Evolutionary conservation across 2,797 vertebrate genomes (phyloP).

Genomic region (Alfaro cultratus): DNA sequence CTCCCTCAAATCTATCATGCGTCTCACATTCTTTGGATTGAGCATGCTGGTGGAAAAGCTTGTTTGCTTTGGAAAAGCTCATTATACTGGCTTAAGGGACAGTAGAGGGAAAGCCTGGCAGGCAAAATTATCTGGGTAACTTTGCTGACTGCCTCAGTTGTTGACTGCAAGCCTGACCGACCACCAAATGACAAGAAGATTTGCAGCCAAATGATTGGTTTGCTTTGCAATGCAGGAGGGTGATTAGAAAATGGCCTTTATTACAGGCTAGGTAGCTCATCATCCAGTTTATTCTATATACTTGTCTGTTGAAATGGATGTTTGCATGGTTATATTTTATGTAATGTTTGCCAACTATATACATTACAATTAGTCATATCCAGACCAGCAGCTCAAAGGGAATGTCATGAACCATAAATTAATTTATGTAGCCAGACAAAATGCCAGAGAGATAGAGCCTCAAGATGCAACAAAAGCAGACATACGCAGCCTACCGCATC

Average conservation of each 20-base stretch:
- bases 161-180: constrained; percentile 35
- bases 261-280: constrained; percentile 29
- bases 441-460: neutral
- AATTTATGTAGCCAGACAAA: neutral
- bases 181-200: constrained; percentile 41
- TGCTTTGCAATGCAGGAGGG: constrained; percentile 11
- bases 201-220: constrained; percentile 32
- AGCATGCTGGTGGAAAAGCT: constrained; percentile 11
- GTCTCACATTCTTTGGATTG: constrained; percentile 3
- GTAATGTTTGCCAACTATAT: neutral
- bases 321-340: neutral
- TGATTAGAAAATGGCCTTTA: constrained; percentile 27
- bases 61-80: constrained; percentile 12
- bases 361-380: neutral
- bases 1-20: constrained; percentile 16
- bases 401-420: neutral
- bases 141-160: constrained; percentile 16
- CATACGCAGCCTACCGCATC: neutral
- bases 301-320: neutral
- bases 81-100: constrained; percentile 40
- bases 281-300: constrained; percentile 1
- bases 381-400: neutral
- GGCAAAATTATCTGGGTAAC: constrained; percentile 51
- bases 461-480: neutral
- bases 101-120: constrained; percentile 17